phyloP scores from a whole-genome alignment of 1,140 invertebrate genomes.

The Tigriopus japonicus region DNA sequence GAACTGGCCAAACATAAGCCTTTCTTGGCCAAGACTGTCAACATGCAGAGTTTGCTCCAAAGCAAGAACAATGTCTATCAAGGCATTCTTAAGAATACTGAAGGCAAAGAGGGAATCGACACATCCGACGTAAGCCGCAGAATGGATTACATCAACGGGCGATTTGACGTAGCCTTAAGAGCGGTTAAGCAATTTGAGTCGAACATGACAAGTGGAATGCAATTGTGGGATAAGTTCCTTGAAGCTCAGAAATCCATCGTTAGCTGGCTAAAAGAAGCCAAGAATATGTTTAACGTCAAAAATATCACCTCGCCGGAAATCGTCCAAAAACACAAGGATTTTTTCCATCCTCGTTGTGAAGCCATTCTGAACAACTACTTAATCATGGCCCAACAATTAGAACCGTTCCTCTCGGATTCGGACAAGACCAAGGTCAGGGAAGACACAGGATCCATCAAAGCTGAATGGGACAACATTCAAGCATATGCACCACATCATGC shows the following conservation, averaged over 20 bases:
- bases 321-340: constrained; percentile 19
- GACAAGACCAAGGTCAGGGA: constrained; percentile 45
- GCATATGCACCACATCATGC: constrained; percentile 59
- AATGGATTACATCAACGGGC: constrained; percentile 58
- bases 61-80: constrained; percentile 85
- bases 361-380: constrained; percentile 52
- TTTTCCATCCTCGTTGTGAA: constrained; percentile 26
- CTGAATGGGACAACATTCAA: constrained; percentile 54
- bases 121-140: constrained; percentile 43
- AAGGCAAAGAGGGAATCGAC: constrained; percentile 47
- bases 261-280: background rate
- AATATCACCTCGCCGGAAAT: background rate
- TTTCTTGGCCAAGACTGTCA: constrained; percentile 3
- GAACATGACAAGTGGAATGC: background rate
- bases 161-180: constrained; percentile 51
- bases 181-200: constrained; percentile 52
- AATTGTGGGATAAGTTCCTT: constrained; percentile 3
- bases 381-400: constrained; percentile 54
- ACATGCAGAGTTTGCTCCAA: constrained; percentile 37
- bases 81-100: constrained; percentile 57
- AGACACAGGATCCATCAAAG: constrained; percentile 46
- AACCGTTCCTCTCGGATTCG: constrained; percentile 30
- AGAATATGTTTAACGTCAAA: background rate
- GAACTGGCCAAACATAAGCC: constrained; percentile 1
- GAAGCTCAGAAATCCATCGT: background rate